These are phyloP conservation scores for Cinclus cinclus DNA, from an alignment of 2,113 vertebrate species.

Conservation along the genomic window DNA sequence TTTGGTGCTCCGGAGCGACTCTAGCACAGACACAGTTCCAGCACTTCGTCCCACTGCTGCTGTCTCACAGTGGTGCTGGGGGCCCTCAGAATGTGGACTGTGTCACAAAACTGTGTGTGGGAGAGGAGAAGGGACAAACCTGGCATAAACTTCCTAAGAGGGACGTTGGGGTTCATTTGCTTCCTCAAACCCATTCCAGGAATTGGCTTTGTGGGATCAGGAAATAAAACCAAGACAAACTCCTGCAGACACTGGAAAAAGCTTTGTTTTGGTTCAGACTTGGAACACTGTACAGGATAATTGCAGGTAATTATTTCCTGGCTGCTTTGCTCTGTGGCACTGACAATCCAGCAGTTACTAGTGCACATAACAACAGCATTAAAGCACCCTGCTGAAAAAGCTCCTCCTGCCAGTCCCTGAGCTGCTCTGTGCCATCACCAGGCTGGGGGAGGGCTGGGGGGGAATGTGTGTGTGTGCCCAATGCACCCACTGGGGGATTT, in stretches of 20 bases:
- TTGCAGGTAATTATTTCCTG: background rate
- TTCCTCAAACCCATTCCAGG: background rate
- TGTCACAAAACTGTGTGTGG: background rate
- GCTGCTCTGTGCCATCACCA: background rate
- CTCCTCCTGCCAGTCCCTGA: background rate
- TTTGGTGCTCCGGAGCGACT: background rate
- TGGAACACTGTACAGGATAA: background rate
- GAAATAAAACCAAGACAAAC: background rate
- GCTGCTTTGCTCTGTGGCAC: background rate
- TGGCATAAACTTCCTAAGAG: background rate
- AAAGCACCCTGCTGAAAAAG: background rate
- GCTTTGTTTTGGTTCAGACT: background rate
- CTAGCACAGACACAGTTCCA: background rate
- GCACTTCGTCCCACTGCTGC: no score
- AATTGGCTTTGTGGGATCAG: background rate
- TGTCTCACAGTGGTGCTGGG: rapidly evolving
- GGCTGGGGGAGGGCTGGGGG: background rate
- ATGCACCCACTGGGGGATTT: rapidly evolving
- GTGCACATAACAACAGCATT: background rate
- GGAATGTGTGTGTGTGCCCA: background rate
- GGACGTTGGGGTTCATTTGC: background rate
- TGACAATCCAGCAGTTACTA: background rate
- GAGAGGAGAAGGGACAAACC: background rate
- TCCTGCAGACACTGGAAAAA: background rate
- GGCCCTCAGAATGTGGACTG: background rate